A percentile compares a stretch with the other conserved stretches of the same genome.
Conservation (phyloP, 1,140 invertebrate genomes). For the Drosophila tristis region DNA sequence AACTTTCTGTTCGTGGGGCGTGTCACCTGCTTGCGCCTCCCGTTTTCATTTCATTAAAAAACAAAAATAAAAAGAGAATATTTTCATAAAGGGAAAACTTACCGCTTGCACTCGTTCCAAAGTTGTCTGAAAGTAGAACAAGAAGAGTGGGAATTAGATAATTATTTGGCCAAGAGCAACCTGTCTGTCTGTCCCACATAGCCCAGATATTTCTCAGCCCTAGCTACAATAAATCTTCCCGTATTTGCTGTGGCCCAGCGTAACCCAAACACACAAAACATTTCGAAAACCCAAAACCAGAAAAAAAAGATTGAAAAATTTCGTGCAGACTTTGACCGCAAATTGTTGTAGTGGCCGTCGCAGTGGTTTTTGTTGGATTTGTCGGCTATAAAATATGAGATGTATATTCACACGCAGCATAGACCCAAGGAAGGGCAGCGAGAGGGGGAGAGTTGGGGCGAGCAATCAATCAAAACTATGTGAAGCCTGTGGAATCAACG, state of each 20-base stretch:
- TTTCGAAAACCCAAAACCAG: constrained; percentile 22
- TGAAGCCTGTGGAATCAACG: constrained; percentile 59
- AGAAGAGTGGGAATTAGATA: constrained; percentile 48
- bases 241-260: constrained; percentile 23
- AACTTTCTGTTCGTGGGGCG: constrained; percentile 12
- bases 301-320: constrained; percentile 59
- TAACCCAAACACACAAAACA: constrained; percentile 30
- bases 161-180: constrained; percentile 32
- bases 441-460: constrained; percentile 6
- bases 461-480: constrained; percentile 76
- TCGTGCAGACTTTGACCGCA: constrained; percentile 74
- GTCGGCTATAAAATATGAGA: constrained; percentile 73
- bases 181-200: constrained; percentile 5
- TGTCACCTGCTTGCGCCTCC: constrained; percentile 27
- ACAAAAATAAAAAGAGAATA: constrained; percentile 7
- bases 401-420: constrained; percentile 76
- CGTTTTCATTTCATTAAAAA: constrained; percentile 13
- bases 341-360: constrained; percentile 38
- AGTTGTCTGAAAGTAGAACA: constrained; percentile 78
- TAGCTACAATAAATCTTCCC: constrained; percentile 66
- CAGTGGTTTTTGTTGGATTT: constrained; percentile 19
- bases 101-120: constrained; percentile 84
- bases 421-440: constrained; percentile 1
- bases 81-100: constrained; percentile 54
- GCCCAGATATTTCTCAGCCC: constrained; percentile 58